Base-by-base conservation (phyloP, 2,797 vertebrate genomes). In the Acanthurus lineatus region DNA sequence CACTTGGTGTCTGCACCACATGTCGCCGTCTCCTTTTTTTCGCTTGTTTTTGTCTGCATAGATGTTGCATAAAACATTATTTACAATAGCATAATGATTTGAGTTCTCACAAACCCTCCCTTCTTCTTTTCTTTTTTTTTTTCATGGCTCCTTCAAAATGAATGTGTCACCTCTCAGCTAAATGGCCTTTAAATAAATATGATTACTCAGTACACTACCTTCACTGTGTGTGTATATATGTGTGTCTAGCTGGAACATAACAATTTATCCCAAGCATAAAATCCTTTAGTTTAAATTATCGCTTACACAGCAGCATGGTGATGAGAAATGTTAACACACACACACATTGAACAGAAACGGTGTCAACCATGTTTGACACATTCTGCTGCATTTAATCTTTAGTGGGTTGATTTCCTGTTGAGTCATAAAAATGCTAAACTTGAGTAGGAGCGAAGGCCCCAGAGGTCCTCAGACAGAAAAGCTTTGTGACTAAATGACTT, bases 141-240 rank as follows among this genome's bases (percentile, higher is more conserved):
- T n/a, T n/a, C n/a, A 62, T 53, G 38, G 15, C 56, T 25, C 35
- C 44, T 63, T 52, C 48, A 57, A 73, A 79, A 52, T 62, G 14
- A 9, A 47, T 56, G 35, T 70, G 69, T 81, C 65, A 76, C 62
- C 68, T 67, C 52, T 56, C 48, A 59, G 48, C 35, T 54, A 83
- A 83, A 72, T 76, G 61, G 65, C 32, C 28, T 40, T 75, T 57
- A 79, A 83, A 83, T 81, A 64, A 73, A 78, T 83, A 72, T 52
- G 3, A 84, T 78, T 44, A 65, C 67, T 56, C 56, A 69, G 57
- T 61, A 68, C 51, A 49, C 82, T 56, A 57, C 11, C 44, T 59
- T 45, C n/a, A 38, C 38, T 68, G 44, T 64, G 61, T 82, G 17
- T 45, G 9, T 70, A 53, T 57, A 63, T 49, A n/a, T 38, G 32